Evolutionary conservation across 2,113 vertebrate species (phyloP), one percentile per base, ranked within the genome.

Genomic region (Cranoglanis bouderius): DNA sequence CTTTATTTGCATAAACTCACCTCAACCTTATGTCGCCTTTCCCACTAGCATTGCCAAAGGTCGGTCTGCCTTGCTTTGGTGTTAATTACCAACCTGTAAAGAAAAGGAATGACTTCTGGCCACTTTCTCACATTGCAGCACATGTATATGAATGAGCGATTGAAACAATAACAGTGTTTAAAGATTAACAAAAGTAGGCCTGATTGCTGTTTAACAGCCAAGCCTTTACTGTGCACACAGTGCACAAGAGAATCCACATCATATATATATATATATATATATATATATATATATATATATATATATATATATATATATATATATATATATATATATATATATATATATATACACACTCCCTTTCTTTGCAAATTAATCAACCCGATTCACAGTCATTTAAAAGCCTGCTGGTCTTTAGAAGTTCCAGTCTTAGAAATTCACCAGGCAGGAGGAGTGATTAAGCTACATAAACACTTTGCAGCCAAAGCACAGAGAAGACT

Each of bases 391-490:
- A 14, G 4, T 43, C 12, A 82, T 81, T 40, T 55, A 70, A 87
- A 78, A 57, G 67, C 19, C 21, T 26, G 35, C 26, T 38, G 40
- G 38, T 65, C 81, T 84, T 78, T 24, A 57, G 84, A 59, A 77
- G 67, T 74, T 75, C 51, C 40, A 63, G 84, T 46, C 2, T 26
- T 8, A 46, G 59, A 40, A n/a, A 32, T 43, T 16, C 26, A 40
- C 63, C 83, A 84, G 75, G 74, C 55, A 43, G 55, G 55, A 61
- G 63, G 24, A 35, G 38, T 65, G 87, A 89, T 90, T 86, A 89
- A 57, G 72, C 82, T 53, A 40, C 83, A 84, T 35, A 90, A 88
- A 88, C 89, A 88, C 82, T 63, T 51, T 65, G 32, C 85, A 87
- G 85, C 67, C 81, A 35, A 80, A 53, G 19, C 24, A 63, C 72